Evolutionary conservation across 1,140 invertebrate genomes (phyloP).

Genomic region (Anadara kagoshimensis): DNA sequence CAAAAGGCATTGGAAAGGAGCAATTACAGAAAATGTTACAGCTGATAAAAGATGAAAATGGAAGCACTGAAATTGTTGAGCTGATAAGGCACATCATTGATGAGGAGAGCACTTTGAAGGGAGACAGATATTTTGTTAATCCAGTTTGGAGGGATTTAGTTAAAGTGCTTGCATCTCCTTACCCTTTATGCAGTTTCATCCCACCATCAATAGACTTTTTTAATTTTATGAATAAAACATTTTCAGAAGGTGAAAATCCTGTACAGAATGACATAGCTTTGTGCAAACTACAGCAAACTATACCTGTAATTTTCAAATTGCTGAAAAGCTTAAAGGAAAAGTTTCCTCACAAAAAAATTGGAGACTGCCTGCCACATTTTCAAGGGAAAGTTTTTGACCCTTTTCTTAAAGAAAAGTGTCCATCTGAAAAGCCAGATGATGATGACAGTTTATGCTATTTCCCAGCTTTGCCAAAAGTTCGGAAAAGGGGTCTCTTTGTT

Average conservation of each 20-base stretch:
- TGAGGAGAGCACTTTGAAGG: not conserved
- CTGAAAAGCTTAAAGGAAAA: slow-evolving; percentile 9
- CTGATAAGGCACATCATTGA: not conserved
- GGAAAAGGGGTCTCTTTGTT: slow-evolving; percentile 9
- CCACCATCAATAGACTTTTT: slow-evolving; percentile 1
- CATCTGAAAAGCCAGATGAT: slow-evolving; percentile 9
- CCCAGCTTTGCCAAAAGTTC: slow-evolving; percentile 9
- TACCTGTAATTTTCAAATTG: slow-evolving; percentile 14
- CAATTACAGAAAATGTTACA: not conserved
- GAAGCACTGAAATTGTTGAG: not conserved
- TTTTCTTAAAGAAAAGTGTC: slow-evolving; percentile 1
- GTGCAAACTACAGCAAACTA: slow-evolving; percentile 1
- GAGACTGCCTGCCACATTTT: slow-evolving; percentile 14
- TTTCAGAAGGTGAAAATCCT: not conserved
- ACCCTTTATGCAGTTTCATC: slow-evolving; percentile 11
- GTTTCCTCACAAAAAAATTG: slow-evolving; percentile 15
- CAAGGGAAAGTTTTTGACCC: slow-evolving; percentile 23
- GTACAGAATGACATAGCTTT: not conserved
- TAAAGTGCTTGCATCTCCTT: not conserved
- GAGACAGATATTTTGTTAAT: not conserved
- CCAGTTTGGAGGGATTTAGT: not conserved
- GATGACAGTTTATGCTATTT: slow-evolving; percentile 16
- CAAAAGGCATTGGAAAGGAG: slow-evolving; percentile 2
- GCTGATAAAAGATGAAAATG: slow-evolving; percentile 4
- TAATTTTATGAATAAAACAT: slow-evolving; percentile 2